Evolutionary conservation across 2,888 invertebrate genomes (phyloP).

Genomic region (Chirona hameri): DNA sequence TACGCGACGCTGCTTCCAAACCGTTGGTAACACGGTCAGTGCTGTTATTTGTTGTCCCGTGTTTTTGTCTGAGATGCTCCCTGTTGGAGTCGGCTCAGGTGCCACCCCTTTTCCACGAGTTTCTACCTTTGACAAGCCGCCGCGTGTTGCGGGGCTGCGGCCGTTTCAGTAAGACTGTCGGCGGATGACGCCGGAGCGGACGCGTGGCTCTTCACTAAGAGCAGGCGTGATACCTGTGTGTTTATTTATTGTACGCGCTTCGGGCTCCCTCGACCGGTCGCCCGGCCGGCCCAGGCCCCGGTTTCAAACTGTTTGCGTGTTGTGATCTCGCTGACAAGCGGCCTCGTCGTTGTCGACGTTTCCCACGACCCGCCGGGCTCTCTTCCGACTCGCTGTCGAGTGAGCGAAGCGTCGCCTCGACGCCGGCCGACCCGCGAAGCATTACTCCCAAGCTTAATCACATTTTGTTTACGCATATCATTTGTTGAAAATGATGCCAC

Average conservation of each 20-base stretch:
- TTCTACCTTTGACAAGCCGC: too few relatives aligned
- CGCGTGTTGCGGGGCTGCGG: too few relatives aligned
- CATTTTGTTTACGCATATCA: constrained; percentile 25
- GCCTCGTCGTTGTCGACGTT: background rate
- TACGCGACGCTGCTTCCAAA: background rate
- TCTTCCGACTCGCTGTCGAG: background rate
- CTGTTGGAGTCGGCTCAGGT: background rate
- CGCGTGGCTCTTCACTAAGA: too few relatives aligned
- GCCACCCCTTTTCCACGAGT: background rate
- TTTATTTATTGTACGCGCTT: background rate
- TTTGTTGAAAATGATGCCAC: constrained; percentile 24
- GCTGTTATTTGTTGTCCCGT: background rate
- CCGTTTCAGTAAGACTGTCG: too few relatives aligned
- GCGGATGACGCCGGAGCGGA: too few relatives aligned
- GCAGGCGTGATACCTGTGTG: background rate
- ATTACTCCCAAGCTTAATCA: constrained; percentile 27
- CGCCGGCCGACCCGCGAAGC: background rate
- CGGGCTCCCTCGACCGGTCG: background rate
- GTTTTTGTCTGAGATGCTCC: background rate
- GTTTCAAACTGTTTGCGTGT: background rate
- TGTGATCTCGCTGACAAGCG: background rate
- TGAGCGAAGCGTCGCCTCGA: background rate
- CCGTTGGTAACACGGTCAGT: background rate
- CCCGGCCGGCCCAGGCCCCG: background rate
- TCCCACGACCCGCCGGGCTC: background rate